Evolutionary conservation across 2,888 invertebrate species (phyloP).

Genomic region (Parnassius apollo): DNA sequence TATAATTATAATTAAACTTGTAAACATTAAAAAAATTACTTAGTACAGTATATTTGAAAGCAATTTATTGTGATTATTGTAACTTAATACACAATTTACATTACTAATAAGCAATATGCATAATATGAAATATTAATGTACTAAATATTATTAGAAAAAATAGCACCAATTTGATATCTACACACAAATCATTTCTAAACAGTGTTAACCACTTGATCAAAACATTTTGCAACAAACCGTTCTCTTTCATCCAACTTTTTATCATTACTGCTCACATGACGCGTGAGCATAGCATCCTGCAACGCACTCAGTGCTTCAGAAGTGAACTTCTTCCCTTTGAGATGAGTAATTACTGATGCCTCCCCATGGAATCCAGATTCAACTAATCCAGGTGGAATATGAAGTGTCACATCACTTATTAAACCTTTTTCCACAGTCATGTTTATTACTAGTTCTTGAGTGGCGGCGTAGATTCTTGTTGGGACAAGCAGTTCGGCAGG

Average conservation of each 20-base stretch:
- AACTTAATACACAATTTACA: neutral
- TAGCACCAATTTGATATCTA: slow-evolving; percentile 36
- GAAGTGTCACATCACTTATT: slow-evolving; percentile 84
- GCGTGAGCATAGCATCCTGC: slow-evolving; percentile 76
- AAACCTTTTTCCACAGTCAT: slow-evolving; percentile 84
- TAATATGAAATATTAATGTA: slow-evolving; percentile 3
- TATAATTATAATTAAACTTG: neutral
- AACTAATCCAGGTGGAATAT: slow-evolving; percentile 82
- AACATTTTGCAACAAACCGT: slow-evolving; percentile 83
- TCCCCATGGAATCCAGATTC: slow-evolving; percentile 83
- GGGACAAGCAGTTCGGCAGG: slow-evolving; percentile 75
- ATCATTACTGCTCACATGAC: slow-evolving; percentile 52
- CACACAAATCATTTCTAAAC: slow-evolving; percentile 44
- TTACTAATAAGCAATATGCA: neutral
- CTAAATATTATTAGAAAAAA: slow-evolving; percentile 23
- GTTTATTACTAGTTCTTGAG: slow-evolving; percentile 81
- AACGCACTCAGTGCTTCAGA: slow-evolving; percentile 82
- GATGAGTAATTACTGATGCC: slow-evolving; percentile 83
- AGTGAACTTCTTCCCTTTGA: slow-evolving; percentile 84
- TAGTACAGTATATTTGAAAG: no score
- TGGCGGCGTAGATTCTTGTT: slow-evolving; percentile 58
- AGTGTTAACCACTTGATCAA: slow-evolving; percentile 83
- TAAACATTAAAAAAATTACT: neutral
- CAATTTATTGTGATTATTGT: no score
- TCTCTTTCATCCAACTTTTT: slow-evolving; percentile 77